Conservation (phyloP, 2,888 invertebrate species). For the Eristalis intricaria region DNA sequence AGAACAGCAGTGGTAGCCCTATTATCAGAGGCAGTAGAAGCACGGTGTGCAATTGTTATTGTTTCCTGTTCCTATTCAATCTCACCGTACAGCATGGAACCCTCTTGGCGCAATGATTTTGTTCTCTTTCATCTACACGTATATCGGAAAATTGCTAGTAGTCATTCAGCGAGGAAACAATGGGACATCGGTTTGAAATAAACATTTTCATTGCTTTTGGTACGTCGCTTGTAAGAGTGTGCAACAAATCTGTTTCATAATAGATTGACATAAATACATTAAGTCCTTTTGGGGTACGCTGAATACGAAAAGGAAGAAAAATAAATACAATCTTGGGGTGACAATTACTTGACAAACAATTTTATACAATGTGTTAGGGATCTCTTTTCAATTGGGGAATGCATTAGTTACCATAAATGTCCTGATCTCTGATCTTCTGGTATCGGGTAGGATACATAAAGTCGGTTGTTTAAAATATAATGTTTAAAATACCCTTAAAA, state of each 20-base stretch:
- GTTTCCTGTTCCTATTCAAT: slow-evolving; percentile 68
- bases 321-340: slow-evolving; percentile 62
- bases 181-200: slow-evolving; percentile 65
- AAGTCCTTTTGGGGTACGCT: slow-evolving; percentile 54
- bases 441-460: no score
- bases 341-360: slow-evolving; percentile 69
- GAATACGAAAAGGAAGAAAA: slow-evolving; percentile 48
- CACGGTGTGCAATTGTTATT: slow-evolving; percentile 70
- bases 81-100: slow-evolving; percentile 37
- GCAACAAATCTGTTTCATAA: slow-evolving; percentile 70
- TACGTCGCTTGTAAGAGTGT: slow-evolving; percentile 63
- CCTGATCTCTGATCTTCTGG: neutral
- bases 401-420: neutral
- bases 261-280: slow-evolving; percentile 70
- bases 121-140: slow-evolving; percentile 46
- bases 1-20: slow-evolving; percentile 42
- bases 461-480: no score
- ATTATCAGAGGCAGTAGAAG: slow-evolving; percentile 42
- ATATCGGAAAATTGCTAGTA: slow-evolving; percentile 62
- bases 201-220: slow-evolving; percentile 70
- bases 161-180: slow-evolving; percentile 62
- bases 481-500: no score
- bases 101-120: slow-evolving; percentile 57
- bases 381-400: slow-evolving; percentile 8
- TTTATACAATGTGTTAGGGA: slow-evolving; percentile 35